Evolutionary conservation across 2,888 invertebrate species (phyloP).

Genomic region (Drosophila leonis): DNA sequence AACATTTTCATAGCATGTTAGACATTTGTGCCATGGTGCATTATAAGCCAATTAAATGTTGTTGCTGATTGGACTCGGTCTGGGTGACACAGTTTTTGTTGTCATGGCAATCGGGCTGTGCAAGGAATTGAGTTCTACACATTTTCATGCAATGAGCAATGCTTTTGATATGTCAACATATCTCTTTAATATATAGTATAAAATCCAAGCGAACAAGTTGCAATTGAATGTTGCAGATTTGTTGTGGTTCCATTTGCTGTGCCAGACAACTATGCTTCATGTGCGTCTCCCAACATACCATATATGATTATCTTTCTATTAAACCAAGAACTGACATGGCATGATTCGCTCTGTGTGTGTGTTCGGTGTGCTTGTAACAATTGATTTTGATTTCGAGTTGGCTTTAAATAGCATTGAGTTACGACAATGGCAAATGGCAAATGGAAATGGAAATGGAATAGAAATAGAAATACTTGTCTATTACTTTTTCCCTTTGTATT

Average conservation of each 20-base stretch:
- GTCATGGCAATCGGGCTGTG: constrained; percentile 20
- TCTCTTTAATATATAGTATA: not conserved
- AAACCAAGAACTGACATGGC: constrained; percentile 40
- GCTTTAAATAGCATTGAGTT: constrained; percentile 66
- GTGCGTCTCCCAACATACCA: constrained; percentile 9
- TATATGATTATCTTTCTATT: constrained; percentile 67
- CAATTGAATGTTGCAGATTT: constrained; percentile 17
- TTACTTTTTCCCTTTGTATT: constrained; percentile 32
- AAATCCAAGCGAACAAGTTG: not conserved
- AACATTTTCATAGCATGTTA: not conserved
- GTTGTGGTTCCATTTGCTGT: not conserved
- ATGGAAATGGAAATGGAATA: constrained; percentile 43
- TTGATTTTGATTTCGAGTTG: constrained; percentile 70
- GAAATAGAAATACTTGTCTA: constrained; percentile 43
- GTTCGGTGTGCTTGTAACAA: constrained; percentile 50
- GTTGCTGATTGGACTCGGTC: constrained; percentile 22
- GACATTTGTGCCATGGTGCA: constrained; percentile 12
- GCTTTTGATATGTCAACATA: constrained; percentile 9
- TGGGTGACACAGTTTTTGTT: constrained; percentile 37
- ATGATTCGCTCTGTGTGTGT: constrained; percentile 15
- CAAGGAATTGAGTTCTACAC: constrained; percentile 9
- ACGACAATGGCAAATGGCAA: constrained; percentile 49
- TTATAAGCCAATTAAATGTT: constrained; percentile 47
- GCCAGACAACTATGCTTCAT: not conserved
- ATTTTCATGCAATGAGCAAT: too few species aligned